phyloP scores from a whole-genome alignment of 2,797 vertebrate genomes.

The Falco berigora region DNA sequence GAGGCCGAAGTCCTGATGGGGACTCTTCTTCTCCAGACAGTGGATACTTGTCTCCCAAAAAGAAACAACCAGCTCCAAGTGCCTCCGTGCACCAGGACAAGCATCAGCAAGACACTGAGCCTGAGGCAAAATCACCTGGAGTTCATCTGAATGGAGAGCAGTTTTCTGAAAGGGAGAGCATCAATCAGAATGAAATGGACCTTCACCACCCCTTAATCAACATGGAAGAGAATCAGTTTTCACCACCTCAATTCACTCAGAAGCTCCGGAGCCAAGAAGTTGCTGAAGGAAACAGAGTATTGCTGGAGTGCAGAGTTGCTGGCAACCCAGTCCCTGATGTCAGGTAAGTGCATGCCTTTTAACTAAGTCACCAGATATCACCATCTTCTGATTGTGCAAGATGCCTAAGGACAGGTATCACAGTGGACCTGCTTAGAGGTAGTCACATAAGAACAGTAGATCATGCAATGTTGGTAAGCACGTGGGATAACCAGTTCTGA shows the following conservation, averaged over 20 bases:
- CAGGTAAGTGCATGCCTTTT: conserved; percentile 75
- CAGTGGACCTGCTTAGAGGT: neutral
- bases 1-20: conserved; percentile 80
- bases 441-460: neutral
- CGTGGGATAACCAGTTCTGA: neutral
- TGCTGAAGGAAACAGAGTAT: conserved; percentile 86
- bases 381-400: neutral
- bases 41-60: conserved; percentile 89
- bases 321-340: conserved; percentile 87
- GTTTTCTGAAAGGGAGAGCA: neutral
- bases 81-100: conserved; percentile 51
- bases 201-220: conserved; percentile 12
- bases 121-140: neutral
- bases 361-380: neutral
- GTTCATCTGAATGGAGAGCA: neutral
- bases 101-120: conserved; percentile 27
- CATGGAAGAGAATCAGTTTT: conserved; percentile 53
- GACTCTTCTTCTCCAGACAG: conserved; percentile 95
- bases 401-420: neutral
- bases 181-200: neutral
- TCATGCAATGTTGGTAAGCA: neutral
- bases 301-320: conserved; percentile 85
- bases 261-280: conserved; percentile 96
- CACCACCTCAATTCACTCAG: conserved; percentile 86
- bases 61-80: conserved; percentile 58